phyloP scores from a whole-genome alignment of 2,797 vertebrate genomes.

The Myotis myotis region DNA sequence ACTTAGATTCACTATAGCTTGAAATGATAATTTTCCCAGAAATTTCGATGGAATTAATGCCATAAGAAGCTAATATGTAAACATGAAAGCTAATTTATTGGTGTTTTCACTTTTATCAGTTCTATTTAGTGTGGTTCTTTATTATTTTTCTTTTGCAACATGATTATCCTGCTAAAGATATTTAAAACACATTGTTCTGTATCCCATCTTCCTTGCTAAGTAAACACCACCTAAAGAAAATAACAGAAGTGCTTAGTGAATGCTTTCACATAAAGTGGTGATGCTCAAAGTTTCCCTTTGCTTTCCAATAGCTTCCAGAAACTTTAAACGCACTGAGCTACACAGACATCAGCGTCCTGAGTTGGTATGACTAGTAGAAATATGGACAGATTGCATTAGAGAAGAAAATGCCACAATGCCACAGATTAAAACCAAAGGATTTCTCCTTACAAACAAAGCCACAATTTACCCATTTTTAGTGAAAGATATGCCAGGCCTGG shows the following conservation, averaged over 20 bases:
- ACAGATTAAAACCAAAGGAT: conserved; percentile 10
- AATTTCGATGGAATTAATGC: neutral
- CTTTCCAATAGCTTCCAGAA: neutral
- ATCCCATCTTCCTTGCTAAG: neutral
- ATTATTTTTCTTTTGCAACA: conserved; percentile 11
- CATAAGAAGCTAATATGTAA: neutral
- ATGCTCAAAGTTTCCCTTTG: neutral
- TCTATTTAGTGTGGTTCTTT: neutral
- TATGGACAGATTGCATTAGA: neutral
- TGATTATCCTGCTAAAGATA: neutral
- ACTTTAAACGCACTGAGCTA: neutral
- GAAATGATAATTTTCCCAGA: neutral
- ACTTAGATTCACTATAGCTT: neutral
- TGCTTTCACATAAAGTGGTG: neutral
- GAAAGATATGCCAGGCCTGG: neutral
- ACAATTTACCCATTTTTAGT: neutral
- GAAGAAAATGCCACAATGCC: neutral
- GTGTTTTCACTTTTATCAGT: neutral
- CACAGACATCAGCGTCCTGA: neutral
- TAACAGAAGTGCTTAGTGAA: neutral
- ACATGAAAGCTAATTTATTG: neutral
- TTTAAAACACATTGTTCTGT: neutral
- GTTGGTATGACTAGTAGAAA: neutral
- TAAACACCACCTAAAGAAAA: neutral
- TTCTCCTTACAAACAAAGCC: neutral